These are phyloP conservation scores for Nothobranchius furzeri DNA, from an alignment of 2,113 vertebrate species.

Conservation along the genomic window DNA sequence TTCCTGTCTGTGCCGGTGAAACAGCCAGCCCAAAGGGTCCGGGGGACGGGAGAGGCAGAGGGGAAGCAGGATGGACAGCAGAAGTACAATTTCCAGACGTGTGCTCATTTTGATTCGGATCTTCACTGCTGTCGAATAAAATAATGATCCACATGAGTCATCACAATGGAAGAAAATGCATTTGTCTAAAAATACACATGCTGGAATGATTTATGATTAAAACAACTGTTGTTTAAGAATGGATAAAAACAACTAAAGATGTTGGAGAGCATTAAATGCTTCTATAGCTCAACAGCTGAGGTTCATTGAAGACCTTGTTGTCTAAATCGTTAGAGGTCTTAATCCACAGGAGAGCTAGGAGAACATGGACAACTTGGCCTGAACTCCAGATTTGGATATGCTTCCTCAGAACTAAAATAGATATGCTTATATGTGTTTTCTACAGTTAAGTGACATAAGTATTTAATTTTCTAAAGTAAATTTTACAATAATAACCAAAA, in stretches of 20 bases:
- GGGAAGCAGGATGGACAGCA: conserved; percentile 77
- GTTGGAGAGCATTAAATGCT: not conserved
- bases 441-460: not conserved
- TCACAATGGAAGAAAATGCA: too few species aligned
- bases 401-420: too few species aligned
- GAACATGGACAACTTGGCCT: not conserved
- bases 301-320: conserved; percentile 23
- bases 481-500: not conserved
- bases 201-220: too few species aligned
- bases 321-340: conserved; percentile 52
- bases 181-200: too few species aligned
- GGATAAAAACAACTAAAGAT: not conserved
- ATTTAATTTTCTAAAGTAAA: too few species aligned
- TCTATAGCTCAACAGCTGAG: not conserved
- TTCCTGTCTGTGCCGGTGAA: conserved; percentile 74
- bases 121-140: conserved; percentile 23
- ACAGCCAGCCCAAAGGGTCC: conserved; percentile 86
- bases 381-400: not conserved
- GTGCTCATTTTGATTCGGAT: conserved; percentile 80
- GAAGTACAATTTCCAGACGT: conserved; percentile 57
- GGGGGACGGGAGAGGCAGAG: conserved; percentile 64
- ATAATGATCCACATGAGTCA: conserved; percentile 13
- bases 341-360: conserved; percentile 38
- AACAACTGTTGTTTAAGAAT: not conserved
- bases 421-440: too few species aligned